Conservation (phyloP, 2,888 invertebrate genomes). For the Hecatera dysodea region DNA sequence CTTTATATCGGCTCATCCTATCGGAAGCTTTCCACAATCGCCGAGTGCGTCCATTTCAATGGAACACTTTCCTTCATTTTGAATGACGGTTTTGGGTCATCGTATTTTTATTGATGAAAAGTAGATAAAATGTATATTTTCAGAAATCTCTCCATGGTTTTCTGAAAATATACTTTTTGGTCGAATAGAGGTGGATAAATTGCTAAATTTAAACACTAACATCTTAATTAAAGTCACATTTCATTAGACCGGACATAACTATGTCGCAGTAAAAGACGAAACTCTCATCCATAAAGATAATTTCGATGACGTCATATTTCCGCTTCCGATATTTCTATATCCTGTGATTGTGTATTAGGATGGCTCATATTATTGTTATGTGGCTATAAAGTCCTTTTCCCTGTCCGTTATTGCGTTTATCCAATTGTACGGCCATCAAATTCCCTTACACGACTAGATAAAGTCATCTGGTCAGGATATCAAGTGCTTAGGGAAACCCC, state of each 20-base stretch:
- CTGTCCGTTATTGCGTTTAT: conserved; percentile 35
- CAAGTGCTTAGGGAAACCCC: conserved; percentile 1
- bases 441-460: conserved; percentile 11
- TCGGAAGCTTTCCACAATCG: conserved; percentile 52
- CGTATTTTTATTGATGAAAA: no score
- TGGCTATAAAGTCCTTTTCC: conserved; percentile 34
- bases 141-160: no score
- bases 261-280: conserved; percentile 15
- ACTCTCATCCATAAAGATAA: conserved; percentile 31
- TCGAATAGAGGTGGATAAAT: background rate
- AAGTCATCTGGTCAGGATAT: conserved; percentile 25
- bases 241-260: background rate
- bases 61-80: conserved; percentile 39
- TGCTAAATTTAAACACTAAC: background rate
- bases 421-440: conserved; percentile 29
- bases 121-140: no score
- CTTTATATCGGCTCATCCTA: conserved; percentile 42
- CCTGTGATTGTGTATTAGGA: conserved; percentile 44
- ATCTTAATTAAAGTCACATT: background rate
- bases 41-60: conserved; percentile 47
- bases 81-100: conserved; percentile 43
- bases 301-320: conserved; percentile 36
- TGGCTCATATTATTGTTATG: conserved; percentile 40
- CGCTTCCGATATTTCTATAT: conserved; percentile 39
- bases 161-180: conserved; percentile 17